phyloP scores from a whole-genome alignment of 2,888 invertebrate genomes.

The Neelides folsomi region DNA sequence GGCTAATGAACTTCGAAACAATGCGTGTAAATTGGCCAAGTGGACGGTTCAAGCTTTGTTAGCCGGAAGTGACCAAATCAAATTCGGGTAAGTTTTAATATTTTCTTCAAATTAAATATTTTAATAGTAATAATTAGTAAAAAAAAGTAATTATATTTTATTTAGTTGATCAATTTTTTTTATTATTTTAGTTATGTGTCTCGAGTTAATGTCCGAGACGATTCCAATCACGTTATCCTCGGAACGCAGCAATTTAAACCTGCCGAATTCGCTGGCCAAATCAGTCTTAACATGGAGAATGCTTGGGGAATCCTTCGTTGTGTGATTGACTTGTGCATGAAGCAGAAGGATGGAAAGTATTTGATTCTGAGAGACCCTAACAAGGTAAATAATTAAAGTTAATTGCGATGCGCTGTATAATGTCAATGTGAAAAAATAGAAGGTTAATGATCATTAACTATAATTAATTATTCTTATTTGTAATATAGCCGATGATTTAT shows the following conservation, averaged over 20 bases:
- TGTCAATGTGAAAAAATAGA: too few relatives aligned
- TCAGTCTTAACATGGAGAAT: conserved; percentile 98
- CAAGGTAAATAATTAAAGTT: conserved; percentile 46
- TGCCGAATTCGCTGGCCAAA: conserved; percentile 94
- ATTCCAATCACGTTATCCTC: conserved; percentile 87
- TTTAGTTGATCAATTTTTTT: background rate
- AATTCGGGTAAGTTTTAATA: conserved; percentile 57
- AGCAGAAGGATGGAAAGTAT: conserved; percentile 86
- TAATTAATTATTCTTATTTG: too few relatives aligned
- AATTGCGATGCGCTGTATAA: too few relatives aligned
- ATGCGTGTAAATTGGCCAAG: conserved; percentile 98
- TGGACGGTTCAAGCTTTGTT: conserved; percentile 93
- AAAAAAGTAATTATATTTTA: background rate
- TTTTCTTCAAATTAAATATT: background rate
- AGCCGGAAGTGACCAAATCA: conserved; percentile 92
- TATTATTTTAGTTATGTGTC: conserved; percentile 66
- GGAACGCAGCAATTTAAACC: conserved; percentile 98
- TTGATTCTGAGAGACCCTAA: conserved; percentile 98
- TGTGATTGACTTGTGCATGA: conserved; percentile 93
- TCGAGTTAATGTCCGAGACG: conserved; percentile 79
- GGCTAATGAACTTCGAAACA: conserved; percentile 95
- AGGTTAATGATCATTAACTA: too few relatives aligned
- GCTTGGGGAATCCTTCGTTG: conserved; percentile 97
- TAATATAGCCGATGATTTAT: conserved; percentile 67
- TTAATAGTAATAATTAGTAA: conserved; percentile 1